These are phyloP conservation scores for Prosapia bicincta DNA, from an alignment of 2,888 invertebrate genomes.

Conservation along the genomic window DNA sequence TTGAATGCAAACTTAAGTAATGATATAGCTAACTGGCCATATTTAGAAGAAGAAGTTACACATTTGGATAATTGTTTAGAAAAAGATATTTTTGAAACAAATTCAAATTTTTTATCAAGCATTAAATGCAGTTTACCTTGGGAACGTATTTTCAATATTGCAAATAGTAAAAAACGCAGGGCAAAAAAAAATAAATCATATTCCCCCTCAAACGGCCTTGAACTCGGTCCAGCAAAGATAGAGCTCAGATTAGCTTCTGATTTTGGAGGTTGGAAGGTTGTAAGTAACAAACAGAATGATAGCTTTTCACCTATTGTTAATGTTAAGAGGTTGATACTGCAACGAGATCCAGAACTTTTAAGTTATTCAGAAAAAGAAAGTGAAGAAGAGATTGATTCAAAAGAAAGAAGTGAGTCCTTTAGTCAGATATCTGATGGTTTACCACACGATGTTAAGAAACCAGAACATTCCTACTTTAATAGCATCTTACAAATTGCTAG, in stretches of 20 bases:
- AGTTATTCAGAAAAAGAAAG: slow-evolving; percentile 28
- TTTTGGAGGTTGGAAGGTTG: slow-evolving; percentile 25
- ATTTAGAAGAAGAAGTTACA: slow-evolving; percentile 20
- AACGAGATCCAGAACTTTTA: slow-evolving; percentile 23
- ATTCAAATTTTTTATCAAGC: not conserved
- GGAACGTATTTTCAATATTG: slow-evolving; percentile 26
- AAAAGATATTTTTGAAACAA: slow-evolving; percentile 10
- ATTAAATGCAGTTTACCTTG: slow-evolving; percentile 29
- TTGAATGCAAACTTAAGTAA: slow-evolving; percentile 17
- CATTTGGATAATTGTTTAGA: slow-evolving; percentile 11
- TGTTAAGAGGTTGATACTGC: slow-evolving; percentile 24
- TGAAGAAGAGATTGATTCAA: slow-evolving; percentile 22
- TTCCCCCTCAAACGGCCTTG: slow-evolving; percentile 15
- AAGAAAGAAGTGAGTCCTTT: not conserved
- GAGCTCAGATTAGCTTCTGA: slow-evolving; percentile 24
- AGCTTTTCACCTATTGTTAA: slow-evolving; percentile 22
- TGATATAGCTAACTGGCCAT: slow-evolving; percentile 24
- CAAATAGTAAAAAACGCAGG: slow-evolving; percentile 20
- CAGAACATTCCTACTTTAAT: not conserved
- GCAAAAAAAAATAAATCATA: slow-evolving; percentile 2
- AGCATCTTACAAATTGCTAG: not conserved
- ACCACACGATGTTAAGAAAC: not conserved
- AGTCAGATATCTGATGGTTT: not conserved
- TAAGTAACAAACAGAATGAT: slow-evolving; percentile 17
- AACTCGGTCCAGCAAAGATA: slow-evolving; percentile 28